Evolutionary conservation across 2,797 vertebrate species (phyloP).

Genomic region (Glyptemys insculpta): DNA sequence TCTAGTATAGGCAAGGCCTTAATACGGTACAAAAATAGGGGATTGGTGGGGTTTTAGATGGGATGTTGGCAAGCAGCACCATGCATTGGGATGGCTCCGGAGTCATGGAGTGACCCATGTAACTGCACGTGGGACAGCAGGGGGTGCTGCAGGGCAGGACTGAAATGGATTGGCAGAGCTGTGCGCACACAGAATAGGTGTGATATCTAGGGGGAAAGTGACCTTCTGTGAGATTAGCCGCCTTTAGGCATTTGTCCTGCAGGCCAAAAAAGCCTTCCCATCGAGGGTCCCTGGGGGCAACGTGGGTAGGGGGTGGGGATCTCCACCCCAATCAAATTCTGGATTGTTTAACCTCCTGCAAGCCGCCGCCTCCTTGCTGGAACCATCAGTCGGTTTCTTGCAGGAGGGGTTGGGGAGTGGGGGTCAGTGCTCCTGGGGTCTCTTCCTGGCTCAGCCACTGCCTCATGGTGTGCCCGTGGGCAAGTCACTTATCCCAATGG

Average conservation of each 20-base stretch:
- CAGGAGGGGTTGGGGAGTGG: background rate
- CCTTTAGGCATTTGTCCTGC: background rate
- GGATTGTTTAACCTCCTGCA: background rate
- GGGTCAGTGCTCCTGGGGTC: background rate
- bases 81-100: background rate
- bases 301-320: background rate
- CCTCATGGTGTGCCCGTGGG: background rate
- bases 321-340: background rate
- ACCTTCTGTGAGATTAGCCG: background rate
- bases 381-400: background rate
- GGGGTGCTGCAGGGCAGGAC: background rate
- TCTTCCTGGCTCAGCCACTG: background rate
- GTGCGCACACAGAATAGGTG: background rate
- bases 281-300: background rate
- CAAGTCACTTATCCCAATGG: background rate
- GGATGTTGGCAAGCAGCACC: accelerated
- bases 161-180: background rate
- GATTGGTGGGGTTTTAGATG: background rate
- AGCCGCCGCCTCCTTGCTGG: background rate
- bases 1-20: background rate
- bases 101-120: background rate
- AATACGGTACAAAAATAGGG: background rate
- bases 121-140: background rate
- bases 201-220: background rate
- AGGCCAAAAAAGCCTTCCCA: background rate